Conservation (phyloP, 2,888 invertebrate genomes). For the Drosophila anomalata region DNA sequence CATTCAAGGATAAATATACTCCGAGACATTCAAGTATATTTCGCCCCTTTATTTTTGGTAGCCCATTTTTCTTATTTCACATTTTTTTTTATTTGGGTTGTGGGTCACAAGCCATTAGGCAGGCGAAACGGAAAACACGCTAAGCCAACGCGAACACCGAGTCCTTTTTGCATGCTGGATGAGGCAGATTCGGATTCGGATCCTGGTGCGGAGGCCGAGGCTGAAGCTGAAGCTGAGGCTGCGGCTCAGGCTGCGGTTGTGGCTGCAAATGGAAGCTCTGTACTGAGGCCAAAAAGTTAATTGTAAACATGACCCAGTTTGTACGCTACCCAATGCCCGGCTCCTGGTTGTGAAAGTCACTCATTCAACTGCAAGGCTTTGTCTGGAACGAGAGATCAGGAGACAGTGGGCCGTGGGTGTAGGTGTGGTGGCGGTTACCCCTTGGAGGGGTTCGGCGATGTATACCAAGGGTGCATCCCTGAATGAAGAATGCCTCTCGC, state of each 20-base stretch:
- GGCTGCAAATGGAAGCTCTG: constrained; percentile 30
- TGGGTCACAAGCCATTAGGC: constrained; percentile 55
- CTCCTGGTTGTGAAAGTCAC: constrained; percentile 31
- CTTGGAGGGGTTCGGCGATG: neutral
- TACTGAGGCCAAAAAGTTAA: constrained; percentile 66
- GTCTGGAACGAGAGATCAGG: constrained; percentile 36
- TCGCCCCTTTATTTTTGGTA: constrained; percentile 17
- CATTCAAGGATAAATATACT: constrained; percentile 43
- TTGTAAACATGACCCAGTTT: constrained; percentile 77
- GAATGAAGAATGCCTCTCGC: constrained; percentile 62
- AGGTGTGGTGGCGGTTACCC: constrained; percentile 1
- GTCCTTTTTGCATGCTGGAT: constrained; percentile 71
- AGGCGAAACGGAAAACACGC: constrained; percentile 50
- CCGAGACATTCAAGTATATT: constrained; percentile 6
- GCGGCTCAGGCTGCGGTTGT: constrained; percentile 49
- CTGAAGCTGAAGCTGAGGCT: constrained; percentile 26
- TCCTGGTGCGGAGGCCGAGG: constrained; percentile 37
- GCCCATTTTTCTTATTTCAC: neutral
- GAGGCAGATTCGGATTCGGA: constrained; percentile 49
- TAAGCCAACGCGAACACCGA: constrained; percentile 46
- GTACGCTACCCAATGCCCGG: constrained; percentile 19
- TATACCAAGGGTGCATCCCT: constrained; percentile 34
- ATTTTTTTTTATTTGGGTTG: constrained; percentile 6
- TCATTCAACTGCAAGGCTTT: constrained; percentile 35
- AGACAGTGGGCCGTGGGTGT: constrained; percentile 20